Base-by-base conservation (phyloP, 2,113 vertebrate species). In the Anthoscopus minutus region DNA sequence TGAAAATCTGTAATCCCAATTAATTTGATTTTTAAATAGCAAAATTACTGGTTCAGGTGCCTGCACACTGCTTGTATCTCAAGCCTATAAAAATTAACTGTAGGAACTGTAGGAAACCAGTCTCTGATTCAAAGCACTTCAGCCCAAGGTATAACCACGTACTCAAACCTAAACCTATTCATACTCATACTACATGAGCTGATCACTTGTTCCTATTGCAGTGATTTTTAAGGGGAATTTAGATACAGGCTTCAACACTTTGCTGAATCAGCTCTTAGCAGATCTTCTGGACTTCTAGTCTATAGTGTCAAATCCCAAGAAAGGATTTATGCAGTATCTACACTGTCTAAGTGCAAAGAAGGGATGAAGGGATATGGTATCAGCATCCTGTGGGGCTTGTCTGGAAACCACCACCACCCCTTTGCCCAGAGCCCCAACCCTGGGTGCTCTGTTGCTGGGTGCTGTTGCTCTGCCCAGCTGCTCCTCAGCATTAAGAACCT, bases 321-420 rank as follows among this genome's bases (percentile, higher is more conserved):
- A 23, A n/a, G 33, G 10, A 5, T 65, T 76, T 53, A 3, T 8
- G 42, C 44, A 16, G 7, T 1, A 7, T 2, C 35, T 45, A 24
- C 66, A 27, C 4, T 4, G 10, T 38, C 23, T 4, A 13, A 67
- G 30, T 5, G 18, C 79, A 56, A 25, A 35, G 51, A 30, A 15
- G 7, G 20, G 27, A 9, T 0, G 1, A 35, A 48, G 18, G 23
- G 48, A 19, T 35, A 6, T 13, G 18, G 35, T 28, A 17, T 11
- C 22, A 38, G 58, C 10, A 28, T 23, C 21, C 31, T 3, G 0
- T 0, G 2, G 30, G 64, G 15, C 8, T 86, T 3, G 0, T 15
- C 38, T 37, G 19, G 69, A 73, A 37, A 31, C 45, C 61, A 27
- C 11, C 30, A 31, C 5, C 47, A 47, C 5, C 22, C 12, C 14